Conservation (phyloP, 2,113 vertebrate species). For the Chaetodon trifascialis region DNA sequence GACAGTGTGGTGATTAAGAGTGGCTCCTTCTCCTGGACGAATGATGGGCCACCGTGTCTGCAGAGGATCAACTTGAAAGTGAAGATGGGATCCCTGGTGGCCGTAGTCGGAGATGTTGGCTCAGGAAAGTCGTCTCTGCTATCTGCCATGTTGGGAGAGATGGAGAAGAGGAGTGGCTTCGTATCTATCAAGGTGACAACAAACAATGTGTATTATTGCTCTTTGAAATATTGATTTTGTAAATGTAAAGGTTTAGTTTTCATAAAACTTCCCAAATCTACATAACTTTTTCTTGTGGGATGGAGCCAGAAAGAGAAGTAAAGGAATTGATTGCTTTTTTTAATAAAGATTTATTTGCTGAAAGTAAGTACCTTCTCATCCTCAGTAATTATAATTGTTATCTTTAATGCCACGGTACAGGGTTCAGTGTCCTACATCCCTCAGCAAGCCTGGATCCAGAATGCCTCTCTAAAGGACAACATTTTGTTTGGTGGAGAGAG, state of each 20-base stretch:
- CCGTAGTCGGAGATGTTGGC: constrained; percentile 95
- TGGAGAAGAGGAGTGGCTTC: constrained; percentile 86
- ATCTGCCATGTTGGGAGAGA: constrained; percentile 94
- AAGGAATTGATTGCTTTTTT: not conserved
- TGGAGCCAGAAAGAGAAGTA: not conserved
- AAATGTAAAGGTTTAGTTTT: not conserved
- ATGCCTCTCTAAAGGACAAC: constrained; percentile 85
- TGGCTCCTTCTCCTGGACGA: constrained; percentile 90
- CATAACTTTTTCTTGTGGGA: not conserved
- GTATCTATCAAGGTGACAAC: constrained; percentile 80
- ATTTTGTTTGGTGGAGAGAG: constrained; percentile 83
- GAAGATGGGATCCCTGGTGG: constrained; percentile 88
- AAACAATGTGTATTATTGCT: not conserved
- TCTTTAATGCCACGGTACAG: constrained; percentile 49
- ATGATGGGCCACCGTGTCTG: constrained; percentile 83
- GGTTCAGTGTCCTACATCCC: constrained; percentile 87
- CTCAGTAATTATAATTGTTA: not conserved
- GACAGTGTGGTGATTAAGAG: constrained; percentile 80
- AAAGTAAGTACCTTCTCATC: not conserved
- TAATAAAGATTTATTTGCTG: not conserved
- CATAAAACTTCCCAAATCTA: not conserved
- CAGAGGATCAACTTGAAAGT: constrained; percentile 81
- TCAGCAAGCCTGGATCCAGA: constrained; percentile 89
- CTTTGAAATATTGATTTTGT: not conserved
- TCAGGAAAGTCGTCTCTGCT: constrained; percentile 95